Evolutionary conservation across 2,888 invertebrate species (phyloP).

Genomic region (Scaptomyza parva): DNA sequence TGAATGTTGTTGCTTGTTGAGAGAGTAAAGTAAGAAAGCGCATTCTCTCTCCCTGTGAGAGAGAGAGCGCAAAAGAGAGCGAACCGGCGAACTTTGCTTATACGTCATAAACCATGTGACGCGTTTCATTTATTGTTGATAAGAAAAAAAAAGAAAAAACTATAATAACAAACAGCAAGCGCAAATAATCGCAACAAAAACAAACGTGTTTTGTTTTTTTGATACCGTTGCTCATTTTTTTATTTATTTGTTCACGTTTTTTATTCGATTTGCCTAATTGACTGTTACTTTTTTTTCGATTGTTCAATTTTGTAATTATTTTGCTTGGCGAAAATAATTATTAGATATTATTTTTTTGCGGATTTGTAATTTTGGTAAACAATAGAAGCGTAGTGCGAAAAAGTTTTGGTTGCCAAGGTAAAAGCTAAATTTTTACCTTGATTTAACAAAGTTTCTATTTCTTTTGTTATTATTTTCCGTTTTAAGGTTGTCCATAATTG

Average conservation of each 20-base stretch:
- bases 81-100: slow-evolving; percentile 34
- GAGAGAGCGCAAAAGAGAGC: neutral
- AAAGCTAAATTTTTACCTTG: slow-evolving; percentile 38
- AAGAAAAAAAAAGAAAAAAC: slow-evolving; percentile 11
- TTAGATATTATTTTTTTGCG: slow-evolving; percentile 23
- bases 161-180: slow-evolving; percentile 23
- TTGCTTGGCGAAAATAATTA: slow-evolving; percentile 41
- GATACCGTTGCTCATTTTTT: slow-evolving; percentile 7
- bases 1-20: neutral
- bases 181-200: slow-evolving; percentile 8
- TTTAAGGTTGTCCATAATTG: slow-evolving; percentile 19
- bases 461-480: neutral
- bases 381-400: slow-evolving; percentile 44
- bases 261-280: slow-evolving; percentile 39
- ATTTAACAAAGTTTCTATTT: slow-evolving; percentile 2
- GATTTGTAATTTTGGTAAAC: slow-evolving; percentile 28
- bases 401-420: slow-evolving; percentile 56
- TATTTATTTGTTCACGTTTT: slow-evolving; percentile 39
- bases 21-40: no score
- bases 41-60: no score
- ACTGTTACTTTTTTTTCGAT: slow-evolving; percentile 28
- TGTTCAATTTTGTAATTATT: slow-evolving; percentile 46
- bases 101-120: slow-evolving; percentile 46
- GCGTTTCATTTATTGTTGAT: slow-evolving; percentile 20
- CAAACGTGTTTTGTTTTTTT: slow-evolving; percentile 38